Percentiles rank a stretch among this genome's conserved stretches.
phyloP scores from a whole-genome alignment of 2,888 invertebrate species.

The Torymus aiolomorphi region DNA sequence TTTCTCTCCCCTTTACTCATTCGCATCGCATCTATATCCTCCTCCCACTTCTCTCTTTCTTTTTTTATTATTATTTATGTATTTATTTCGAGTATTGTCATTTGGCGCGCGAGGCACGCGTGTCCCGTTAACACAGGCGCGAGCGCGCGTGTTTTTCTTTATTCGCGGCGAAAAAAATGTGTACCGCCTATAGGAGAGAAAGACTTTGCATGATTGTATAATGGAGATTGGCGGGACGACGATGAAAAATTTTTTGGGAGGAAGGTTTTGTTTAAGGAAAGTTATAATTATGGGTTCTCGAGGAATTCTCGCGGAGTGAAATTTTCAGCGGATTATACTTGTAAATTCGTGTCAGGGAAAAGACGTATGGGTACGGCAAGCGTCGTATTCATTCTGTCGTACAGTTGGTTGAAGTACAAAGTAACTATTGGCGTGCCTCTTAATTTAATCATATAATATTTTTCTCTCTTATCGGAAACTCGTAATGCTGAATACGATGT shows the following conservation, averaged over 20 bases:
- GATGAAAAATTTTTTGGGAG: constrained; percentile 16
- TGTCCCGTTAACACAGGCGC: no score
- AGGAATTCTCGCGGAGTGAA: no score
- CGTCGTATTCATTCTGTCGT: no score
- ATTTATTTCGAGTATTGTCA: constrained; percentile 39
- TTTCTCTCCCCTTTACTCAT: constrained; percentile 4
- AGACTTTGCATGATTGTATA: constrained; percentile 39
- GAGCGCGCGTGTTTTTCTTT: not conserved
- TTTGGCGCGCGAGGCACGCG: constrained; percentile 21
- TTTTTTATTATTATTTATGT: constrained; percentile 21
- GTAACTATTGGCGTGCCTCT: no score
- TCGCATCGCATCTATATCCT: constrained; percentile 3
- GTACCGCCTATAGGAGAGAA: constrained; percentile 39
- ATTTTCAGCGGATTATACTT: no score
- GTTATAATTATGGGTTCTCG: no score
- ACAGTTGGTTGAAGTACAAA: no score
- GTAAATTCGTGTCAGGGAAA: no score
- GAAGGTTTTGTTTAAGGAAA: not conserved
- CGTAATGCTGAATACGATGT: constrained; percentile 4
- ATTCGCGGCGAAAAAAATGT: constrained; percentile 14
- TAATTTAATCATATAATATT: constrained; percentile 7
- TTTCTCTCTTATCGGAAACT: constrained; percentile 21
- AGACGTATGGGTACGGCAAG: no score
- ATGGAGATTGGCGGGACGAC: constrained; percentile 34
- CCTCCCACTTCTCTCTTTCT: not conserved